Base-by-base conservation (phyloP, 1,140 invertebrate genomes). In the Drosophila parvula region DNA sequence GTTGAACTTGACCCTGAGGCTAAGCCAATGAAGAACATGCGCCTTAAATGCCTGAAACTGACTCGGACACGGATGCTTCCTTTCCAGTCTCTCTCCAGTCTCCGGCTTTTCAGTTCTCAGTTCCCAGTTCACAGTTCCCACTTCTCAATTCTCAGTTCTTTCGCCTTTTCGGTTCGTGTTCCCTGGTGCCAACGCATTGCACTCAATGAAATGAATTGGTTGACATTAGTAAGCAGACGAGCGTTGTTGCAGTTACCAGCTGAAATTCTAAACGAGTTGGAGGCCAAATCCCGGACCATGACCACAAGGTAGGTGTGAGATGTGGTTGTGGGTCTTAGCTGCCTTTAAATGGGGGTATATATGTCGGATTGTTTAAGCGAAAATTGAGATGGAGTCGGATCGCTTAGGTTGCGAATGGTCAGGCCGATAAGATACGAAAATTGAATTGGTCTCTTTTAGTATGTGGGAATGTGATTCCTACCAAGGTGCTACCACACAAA, bases 181-280 rank as follows among this genome's bases (percentile, higher is more conserved):
- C 30, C 12, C 50, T 70, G 69, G 69, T 71, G 84, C 84, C 83
- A 86, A 86, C 84, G 83, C 83, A 74, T 64, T 88, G 84, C 84
- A 86, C 84, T 86, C 84, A 80, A 89, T 86, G 84, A 86, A 86
- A 86, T 86, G 83, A 86, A 86, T 86, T 86, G 83, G 79, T 86
- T 86, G 82, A 86, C 82, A 86, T 86, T 86, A 88, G 77, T 83
- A 71, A 70, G 77, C 71, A 51, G 80, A 71, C 74, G 79, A 74
- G 43, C 55, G 77, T 64, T 76, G 67, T 59, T 75, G 55, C 60
- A 56, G 53, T 58, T 71, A 71, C 55, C 60, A 84, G 56, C 51
- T 77, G 84, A 86, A 86, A 86, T 83, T 79, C 65, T 88, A 86
- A 69, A 82, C 80, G 73, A 74, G 38, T 34, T 5, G 50, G 36